Base-by-base conservation (phyloP, 2,888 invertebrate genomes). In the Drosophila vallismaia region DNA sequence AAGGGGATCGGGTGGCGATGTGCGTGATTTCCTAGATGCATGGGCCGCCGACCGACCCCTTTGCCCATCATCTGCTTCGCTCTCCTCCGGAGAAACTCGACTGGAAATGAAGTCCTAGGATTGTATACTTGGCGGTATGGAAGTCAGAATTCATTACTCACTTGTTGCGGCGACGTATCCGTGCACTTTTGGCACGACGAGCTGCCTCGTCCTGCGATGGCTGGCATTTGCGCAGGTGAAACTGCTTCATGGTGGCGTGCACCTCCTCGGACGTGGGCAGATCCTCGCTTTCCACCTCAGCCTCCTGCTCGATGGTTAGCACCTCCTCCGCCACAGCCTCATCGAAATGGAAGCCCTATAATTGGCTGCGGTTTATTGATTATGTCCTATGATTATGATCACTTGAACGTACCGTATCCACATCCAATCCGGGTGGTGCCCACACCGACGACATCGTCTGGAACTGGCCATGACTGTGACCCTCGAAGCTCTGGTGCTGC, bases 1-100 rank as follows among this genome's bases (percentile, higher is more conserved):
- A 68, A 95, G 90, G 4, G 94, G 94, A 92, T 95, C 94, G 7
- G 93, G 93, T 3, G 93, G 93, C 6, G 93, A 93, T 7, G 14
- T 42, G 19, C 40, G 40, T 14, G 14, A 2, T 19, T 19, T 42
- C 7, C 40, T 7, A 0, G 40, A 4, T 5, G 14, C 71, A 14
- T 86, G 83, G 4, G 91, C 91, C 8, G 90, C 91, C 4, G 91
- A 90, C 19, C 86, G 82, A 1, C 88, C 86, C 4, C 90, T 77
- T 19, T 64, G 52, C 9, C 12, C 9, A 29, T 89, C 88, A 24
- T 86, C 88, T 10, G 90, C 88, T 7, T 81, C 67, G 6, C 75
- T 80, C 50, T 84, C 77, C 51, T 90, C 90, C 0, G 91, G 91
- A 0, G 89, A 90, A 33, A 91, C 83, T 66, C 92, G 91, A 64